Base-by-base conservation (phyloP, 2,888 invertebrate genomes). In the Pammene fasciana region DNA sequence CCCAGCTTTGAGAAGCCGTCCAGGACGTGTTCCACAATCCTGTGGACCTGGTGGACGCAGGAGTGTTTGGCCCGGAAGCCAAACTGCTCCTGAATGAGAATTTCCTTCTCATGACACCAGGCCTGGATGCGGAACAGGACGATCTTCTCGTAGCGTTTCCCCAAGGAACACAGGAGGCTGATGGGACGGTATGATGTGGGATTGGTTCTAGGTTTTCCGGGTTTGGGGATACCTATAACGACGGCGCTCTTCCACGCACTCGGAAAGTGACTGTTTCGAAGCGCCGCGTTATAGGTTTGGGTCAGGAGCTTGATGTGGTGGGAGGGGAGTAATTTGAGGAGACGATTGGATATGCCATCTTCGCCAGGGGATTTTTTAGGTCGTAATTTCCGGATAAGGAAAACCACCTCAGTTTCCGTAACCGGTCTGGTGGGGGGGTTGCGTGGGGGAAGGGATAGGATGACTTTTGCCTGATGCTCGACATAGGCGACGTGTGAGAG, bases 351-450 rank as follows among this genome's bases (percentile, higher is more conserved):
- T n/a, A 66, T 43, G 0, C 34, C 14, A 0, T 66, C 66, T 0
- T 9, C 46, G 6, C 65, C 65, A 0, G 65, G 65, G 0, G 65
- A 36, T n/a, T 56, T 65, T 8, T 13, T 38, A 3, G 8, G 16
- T 6, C 6, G 8, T 0, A 65, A 36, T 0, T 36, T 9, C 3
- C 7, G 18, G 0, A 38, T 18, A 0, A 36, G 13, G 5, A 0
- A 0, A 0, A 0, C 0, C 0, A 45, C 0, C 0, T 59, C 45
- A 1, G 34, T 45, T 0, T 0, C 1, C 0, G 9, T 0, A 0
- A 43, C 26, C 0, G n/a, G n/a, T 0, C 9, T 4, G 0, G 5
- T n/a, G 0, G 59, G 59, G 10, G 45, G 43, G n/a, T 57, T 43
- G 4, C 3, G 11, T 0, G 6, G 10, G n/a, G n/a, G n/a, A n/a